phyloP scores from a whole-genome alignment of 2,797 vertebrate genomes.

The Trachops cirrhosus region DNA sequence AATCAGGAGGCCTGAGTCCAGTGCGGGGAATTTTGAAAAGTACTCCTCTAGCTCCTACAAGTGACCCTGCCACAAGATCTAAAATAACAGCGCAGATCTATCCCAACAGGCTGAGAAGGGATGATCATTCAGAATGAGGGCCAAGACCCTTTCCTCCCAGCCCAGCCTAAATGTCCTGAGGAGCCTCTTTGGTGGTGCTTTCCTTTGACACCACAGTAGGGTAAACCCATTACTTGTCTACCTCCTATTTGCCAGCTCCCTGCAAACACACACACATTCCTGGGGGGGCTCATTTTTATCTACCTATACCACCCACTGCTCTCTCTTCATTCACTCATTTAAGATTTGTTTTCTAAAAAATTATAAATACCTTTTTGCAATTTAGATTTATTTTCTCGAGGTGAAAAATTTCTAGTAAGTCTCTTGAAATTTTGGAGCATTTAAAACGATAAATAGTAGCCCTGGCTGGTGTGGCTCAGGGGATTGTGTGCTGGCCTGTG shows the following conservation, averaged over 20 bases:
- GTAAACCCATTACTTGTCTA: neutral
- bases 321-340: neutral
- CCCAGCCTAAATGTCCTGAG: neutral
- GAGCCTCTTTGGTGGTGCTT: neutral
- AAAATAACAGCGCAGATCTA: neutral
- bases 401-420: constrained; percentile 10
- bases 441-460: neutral
- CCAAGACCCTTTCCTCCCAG: neutral
- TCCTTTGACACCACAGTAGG: neutral
- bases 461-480: too few relatives aligned
- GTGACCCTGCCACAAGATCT: neutral
- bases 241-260: neutral
- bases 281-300: neutral
- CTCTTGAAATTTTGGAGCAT: neutral
- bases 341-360: constrained; percentile 16
- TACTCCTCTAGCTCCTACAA: neutral
- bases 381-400: constrained; percentile 29
- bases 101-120: neutral
- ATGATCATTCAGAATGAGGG: neutral
- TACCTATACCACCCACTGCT: neutral
- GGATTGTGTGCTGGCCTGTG: too few relatives aligned
- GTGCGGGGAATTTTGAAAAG: neutral
- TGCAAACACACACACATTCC: neutral
- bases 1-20: neutral
- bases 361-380: constrained; percentile 31